A percentile compares a stretch with the other conserved stretches of the same genome.
Evolutionary conservation across 1,140 invertebrate species (phyloP).

Genomic region (Panulirus ornatus): DNA sequence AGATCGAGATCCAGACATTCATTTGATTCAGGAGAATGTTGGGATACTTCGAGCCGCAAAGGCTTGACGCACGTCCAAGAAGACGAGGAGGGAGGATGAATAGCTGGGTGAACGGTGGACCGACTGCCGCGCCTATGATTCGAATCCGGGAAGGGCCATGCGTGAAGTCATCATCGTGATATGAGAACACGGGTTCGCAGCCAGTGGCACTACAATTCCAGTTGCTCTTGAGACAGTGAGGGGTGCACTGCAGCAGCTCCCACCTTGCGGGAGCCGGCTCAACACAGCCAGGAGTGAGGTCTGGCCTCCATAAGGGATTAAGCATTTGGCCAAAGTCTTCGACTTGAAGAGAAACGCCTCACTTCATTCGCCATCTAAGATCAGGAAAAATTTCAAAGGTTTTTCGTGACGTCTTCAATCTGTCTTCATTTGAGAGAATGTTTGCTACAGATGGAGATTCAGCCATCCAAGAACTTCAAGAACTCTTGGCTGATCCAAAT

Average conservation of each 20-base stretch:
- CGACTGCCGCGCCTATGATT: not conserved
- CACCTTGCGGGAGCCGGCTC: no score
- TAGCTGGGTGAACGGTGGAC: not conserved
- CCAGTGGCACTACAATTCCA: not conserved
- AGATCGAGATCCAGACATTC: not conserved
- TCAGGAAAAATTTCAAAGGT: no score
- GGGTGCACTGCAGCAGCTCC: no score
- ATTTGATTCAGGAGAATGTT: not conserved
- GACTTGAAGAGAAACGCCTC: no score
- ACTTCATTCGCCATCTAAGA: no score
- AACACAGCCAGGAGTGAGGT: no score
- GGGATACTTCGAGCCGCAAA: not conserved
- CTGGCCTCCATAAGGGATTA: no score
- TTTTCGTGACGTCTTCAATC: no score
- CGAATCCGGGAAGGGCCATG: not conserved
- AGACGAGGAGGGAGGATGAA: not conserved
- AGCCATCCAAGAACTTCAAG: constrained; percentile 65
- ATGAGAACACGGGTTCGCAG: not conserved
- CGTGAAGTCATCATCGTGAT: not conserved
- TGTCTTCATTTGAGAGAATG: no score
- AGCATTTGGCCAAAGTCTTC: no score
- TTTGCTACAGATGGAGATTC: constrained; percentile 78
- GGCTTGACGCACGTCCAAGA: not conserved
- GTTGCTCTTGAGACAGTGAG: not conserved
- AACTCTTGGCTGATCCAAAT: constrained; percentile 67